phyloP scores from a whole-genome alignment of 2,113 vertebrate genomes.

The Hypomesus transpacificus region DNA sequence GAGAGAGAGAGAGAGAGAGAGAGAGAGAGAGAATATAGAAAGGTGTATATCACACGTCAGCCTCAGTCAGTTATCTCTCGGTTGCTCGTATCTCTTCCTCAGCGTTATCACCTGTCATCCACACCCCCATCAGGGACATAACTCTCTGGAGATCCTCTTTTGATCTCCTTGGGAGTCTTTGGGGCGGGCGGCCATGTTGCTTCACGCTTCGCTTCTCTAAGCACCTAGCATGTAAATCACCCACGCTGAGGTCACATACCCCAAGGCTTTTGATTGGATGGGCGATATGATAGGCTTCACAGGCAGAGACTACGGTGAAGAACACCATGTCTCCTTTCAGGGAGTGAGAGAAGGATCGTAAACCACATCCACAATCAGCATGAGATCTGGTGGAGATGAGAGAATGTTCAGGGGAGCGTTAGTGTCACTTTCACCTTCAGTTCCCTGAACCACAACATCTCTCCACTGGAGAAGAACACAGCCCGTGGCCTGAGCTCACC shows the following conservation, averaged over 20 bases:
- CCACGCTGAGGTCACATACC: conserved; percentile 18
- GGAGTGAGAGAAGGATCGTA: background rate
- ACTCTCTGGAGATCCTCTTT: background rate
- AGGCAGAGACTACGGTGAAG: too few relatives aligned
- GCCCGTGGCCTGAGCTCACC: too few relatives aligned
- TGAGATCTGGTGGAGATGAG: too few relatives aligned
- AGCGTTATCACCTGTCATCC: background rate
- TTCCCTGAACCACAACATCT: too few relatives aligned
- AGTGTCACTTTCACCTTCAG: too few relatives aligned
- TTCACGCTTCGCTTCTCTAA: background rate
- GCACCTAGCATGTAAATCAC: background rate
- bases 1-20: too few relatives aligned
- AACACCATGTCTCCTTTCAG: background rate
- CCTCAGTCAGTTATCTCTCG: background rate
- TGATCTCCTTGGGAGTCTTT: background rate
- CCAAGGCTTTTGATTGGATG: background rate
- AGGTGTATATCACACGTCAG: background rate
- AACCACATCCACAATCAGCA: too few relatives aligned
- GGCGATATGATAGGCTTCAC: background rate
- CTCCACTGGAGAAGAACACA: too few relatives aligned
- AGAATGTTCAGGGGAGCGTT: too few relatives aligned
- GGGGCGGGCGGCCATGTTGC: background rate
- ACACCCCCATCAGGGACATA: conserved; percentile 17
- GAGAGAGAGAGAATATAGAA: too few relatives aligned
- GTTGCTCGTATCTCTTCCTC: background rate